Conservation (phyloP, 1,140 invertebrate genomes). For the Zaprionus africanus region DNA sequence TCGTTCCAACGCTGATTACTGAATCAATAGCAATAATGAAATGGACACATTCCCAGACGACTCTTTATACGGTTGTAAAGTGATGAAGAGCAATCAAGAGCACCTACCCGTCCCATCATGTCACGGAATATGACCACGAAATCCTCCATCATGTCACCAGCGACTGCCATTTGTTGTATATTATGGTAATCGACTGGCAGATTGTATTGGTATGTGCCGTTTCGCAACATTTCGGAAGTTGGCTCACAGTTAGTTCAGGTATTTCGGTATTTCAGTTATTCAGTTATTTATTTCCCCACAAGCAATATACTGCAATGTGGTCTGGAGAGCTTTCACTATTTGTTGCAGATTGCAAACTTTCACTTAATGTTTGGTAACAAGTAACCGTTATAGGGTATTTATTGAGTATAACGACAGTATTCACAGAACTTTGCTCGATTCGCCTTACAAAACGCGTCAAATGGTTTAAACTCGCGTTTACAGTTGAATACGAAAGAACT, state of each 20-base stretch:
- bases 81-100: conserved; percentile 14
- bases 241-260: conserved; percentile 3
- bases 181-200: conserved; percentile 80
- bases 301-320: conserved; percentile 19
- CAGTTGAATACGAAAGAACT: conserved; percentile 60
- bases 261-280: neutral
- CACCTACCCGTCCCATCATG: conserved; percentile 86
- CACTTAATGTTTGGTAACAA: conserved; percentile 54
- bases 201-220: conserved; percentile 73
- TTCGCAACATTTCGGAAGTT: conserved; percentile 70
- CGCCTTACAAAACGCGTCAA: conserved; percentile 43
- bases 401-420: conserved; percentile 28
- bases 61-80: neutral
- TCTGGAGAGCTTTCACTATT: conserved; percentile 56
- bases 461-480: conserved; percentile 51
- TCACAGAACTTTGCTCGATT: conserved; percentile 50
- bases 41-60: neutral
- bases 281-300: neutral
- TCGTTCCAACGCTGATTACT: neutral
- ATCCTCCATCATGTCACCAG: conserved; percentile 88
- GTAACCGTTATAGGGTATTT: conserved; percentile 17
- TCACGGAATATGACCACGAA: conserved; percentile 86
- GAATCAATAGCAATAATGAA: neutral
- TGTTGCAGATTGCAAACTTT: conserved; percentile 65
- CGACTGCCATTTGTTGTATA: conserved; percentile 82